These are phyloP conservation scores for Mormyrops boulengeri DNA, from an alignment of 2,797 vertebrate species.

Conservation along the genomic window DNA sequence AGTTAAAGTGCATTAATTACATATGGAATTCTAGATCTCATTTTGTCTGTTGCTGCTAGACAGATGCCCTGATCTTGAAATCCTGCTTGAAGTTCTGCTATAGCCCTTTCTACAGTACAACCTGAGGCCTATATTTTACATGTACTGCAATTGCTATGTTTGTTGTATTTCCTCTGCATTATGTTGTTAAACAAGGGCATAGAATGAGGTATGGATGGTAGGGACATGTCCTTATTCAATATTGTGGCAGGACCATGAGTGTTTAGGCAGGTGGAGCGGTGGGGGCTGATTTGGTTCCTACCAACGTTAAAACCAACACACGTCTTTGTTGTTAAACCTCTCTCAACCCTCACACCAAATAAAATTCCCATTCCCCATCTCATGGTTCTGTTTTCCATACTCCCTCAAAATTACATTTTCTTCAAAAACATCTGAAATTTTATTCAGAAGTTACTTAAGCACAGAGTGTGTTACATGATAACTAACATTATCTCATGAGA, in stretches of 20 bases:
- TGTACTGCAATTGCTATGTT: not conserved
- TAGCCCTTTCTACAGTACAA: not conserved
- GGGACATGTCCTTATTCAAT: not conserved
- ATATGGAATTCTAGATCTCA: not conserved
- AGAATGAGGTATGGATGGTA: not conserved
- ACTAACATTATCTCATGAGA: not conserved
- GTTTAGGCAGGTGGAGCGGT: not conserved
- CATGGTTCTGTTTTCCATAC: not conserved
- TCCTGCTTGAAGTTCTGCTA: not conserved
- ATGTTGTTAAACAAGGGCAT: not conserved
- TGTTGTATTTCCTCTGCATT: not conserved
- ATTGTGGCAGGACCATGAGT: not conserved
- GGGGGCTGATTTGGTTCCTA: not conserved
- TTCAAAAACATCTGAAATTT: not conserved
- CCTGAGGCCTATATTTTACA: not conserved
- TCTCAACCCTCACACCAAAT: not conserved
- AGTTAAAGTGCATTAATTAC: not conserved
- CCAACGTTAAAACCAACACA: not conserved
- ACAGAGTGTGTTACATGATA: not conserved
- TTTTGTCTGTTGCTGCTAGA: not conserved
- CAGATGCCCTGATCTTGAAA: not conserved
- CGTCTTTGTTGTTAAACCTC: not conserved
- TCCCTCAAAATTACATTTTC: not conserved
- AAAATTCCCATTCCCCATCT: not conserved
- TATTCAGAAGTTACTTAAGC: not conserved